Evolutionary conservation across 1,140 invertebrate species (phyloP).

Genomic region (Copidosoma floridanum): DNA sequence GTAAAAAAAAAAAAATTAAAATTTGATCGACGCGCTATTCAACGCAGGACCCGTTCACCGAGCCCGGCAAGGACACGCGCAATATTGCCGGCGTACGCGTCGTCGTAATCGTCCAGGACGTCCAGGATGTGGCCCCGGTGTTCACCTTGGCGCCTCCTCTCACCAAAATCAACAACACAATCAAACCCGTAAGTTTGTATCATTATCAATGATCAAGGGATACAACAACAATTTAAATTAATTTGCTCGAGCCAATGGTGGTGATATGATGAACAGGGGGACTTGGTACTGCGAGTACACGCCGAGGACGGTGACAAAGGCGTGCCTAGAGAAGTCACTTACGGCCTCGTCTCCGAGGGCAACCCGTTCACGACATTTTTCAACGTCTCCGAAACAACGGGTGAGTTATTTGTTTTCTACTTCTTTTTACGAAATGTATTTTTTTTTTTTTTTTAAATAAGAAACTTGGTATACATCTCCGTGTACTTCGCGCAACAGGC

Average conservation of each 20-base stretch:
- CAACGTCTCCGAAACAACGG: slow-evolving; percentile 77
- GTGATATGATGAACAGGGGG: slow-evolving; percentile 59
- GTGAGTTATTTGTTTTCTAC: no score
- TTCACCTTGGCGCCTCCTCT: slow-evolving; percentile 79
- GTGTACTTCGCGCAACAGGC: no score
- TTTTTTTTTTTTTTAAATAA: no score
- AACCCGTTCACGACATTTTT: slow-evolving; percentile 82
- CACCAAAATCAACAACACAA: slow-evolving; percentile 60
- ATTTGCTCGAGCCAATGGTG: no score
- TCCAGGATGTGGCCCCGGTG: slow-evolving; percentile 82
- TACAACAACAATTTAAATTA: no score
- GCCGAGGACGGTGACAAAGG: slow-evolving; percentile 89
- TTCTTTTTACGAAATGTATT: no score
- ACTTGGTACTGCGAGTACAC: slow-evolving; percentile 67
- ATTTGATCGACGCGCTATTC: no score
- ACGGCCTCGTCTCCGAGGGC: slow-evolving; percentile 77
- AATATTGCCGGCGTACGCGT: slow-evolving; percentile 81
- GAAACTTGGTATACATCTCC: no score
- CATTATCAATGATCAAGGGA: no score
- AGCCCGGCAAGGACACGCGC: slow-evolving; percentile 74
- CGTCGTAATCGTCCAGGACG: slow-evolving; percentile 78
- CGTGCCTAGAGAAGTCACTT: slow-evolving; percentile 76
- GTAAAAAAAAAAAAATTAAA: no score
- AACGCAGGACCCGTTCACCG: slow-evolving; percentile 77
- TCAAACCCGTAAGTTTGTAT: slow-evolving; percentile 50